Conservation (phyloP, 1,140 invertebrate genomes). For the Frieseomelitta varia region DNA sequence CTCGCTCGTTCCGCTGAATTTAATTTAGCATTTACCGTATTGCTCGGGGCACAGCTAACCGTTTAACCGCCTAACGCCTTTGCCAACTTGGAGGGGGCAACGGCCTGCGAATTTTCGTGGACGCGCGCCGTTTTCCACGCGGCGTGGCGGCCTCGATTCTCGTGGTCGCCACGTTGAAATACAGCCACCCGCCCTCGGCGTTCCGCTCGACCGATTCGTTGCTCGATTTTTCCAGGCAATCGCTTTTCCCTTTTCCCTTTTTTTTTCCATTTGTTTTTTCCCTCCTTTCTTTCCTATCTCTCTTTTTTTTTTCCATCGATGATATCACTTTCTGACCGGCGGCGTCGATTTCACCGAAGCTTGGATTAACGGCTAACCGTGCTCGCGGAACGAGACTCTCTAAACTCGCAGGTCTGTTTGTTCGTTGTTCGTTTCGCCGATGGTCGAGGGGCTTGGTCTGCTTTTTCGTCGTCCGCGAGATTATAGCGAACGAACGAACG, state of each 20-base stretch:
- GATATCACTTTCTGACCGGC: constrained; percentile 32
- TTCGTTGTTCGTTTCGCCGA: neutral
- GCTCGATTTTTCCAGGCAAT: constrained; percentile 32
- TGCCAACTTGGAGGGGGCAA: constrained; percentile 17
- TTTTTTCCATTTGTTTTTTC: neutral
- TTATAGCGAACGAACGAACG: constrained; percentile 4
- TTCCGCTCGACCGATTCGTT: neutral
- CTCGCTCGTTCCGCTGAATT: constrained; percentile 65
- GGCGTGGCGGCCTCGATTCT: neutral
- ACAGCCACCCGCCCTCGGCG: neutral
- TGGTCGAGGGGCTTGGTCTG: neutral
- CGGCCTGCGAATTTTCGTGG: constrained; percentile 27
- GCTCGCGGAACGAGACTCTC: constrained; percentile 19
- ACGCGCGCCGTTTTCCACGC: neutral
- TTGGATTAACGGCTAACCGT: constrained; percentile 23
- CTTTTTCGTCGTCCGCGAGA: constrained; percentile 13
- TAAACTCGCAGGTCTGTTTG: constrained; percentile 16
- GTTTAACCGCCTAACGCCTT: constrained; percentile 68
- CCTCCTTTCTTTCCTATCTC: no score
- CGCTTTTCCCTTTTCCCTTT: neutral
- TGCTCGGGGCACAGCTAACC: constrained; percentile 64
- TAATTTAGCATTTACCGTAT: constrained; percentile 75
- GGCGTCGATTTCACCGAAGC: constrained; percentile 7
- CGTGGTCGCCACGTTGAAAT: constrained; percentile 3
- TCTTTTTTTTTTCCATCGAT: neutral